A percentile compares a stretch with the other conserved stretches of the same genome.
Conservation (phyloP, 1,140 invertebrate species). For the Papilio dardanus region DNA sequence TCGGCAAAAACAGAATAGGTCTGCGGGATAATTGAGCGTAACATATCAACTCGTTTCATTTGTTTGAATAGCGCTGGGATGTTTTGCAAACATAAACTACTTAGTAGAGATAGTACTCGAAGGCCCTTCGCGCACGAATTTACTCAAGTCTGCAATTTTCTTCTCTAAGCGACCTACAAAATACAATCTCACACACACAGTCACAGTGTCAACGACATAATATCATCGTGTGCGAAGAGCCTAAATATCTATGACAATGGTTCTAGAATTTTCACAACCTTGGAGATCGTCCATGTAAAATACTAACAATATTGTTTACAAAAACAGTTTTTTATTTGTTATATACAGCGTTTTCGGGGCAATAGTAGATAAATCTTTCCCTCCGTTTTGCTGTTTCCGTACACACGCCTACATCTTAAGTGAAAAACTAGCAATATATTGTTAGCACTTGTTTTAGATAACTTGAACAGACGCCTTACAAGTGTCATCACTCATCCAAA, state of each 20-base stretch:
- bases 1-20: background rate
- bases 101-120: background rate
- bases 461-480: too few species aligned
- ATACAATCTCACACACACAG: too few species aligned
- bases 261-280: background rate
- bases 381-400: background rate
- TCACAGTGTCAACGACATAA: too few species aligned
- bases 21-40: constrained; percentile 9
- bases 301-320: background rate
- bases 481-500: too few species aligned
- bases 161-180: too few species aligned
- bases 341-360: background rate
- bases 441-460: background rate
- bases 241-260: background rate
- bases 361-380: background rate
- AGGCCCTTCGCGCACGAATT: too few species aligned
- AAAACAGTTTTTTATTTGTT: background rate
- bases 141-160: too few species aligned
- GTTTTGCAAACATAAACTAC: background rate
- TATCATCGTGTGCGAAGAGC: too few species aligned
- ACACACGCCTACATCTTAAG: background rate
- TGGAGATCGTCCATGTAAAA: background rate
- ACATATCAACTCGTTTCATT: constrained; percentile 12
- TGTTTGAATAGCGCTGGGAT: background rate
- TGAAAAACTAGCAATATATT: background rate